Conservation (phyloP, 2,888 invertebrate genomes). For the Apodemia hepburni region DNA sequence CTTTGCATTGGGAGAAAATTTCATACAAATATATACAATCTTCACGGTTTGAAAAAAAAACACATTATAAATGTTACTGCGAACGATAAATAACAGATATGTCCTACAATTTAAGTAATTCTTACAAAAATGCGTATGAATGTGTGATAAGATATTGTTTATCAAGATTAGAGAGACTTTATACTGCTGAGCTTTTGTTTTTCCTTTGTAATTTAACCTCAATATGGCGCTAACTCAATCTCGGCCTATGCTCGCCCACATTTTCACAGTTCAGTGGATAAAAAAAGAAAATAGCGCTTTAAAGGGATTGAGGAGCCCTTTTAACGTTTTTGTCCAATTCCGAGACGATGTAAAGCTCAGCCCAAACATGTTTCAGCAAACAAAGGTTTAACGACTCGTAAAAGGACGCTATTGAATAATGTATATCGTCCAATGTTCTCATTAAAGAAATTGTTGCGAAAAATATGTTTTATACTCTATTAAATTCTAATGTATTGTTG, state of each 20-base stretch:
- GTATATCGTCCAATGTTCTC: slow-evolving; percentile 3
- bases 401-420: slow-evolving; percentile 39
- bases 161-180: neutral
- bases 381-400: slow-evolving; percentile 47
- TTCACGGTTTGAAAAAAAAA: no score
- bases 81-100: no score
- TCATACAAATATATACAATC: no score
- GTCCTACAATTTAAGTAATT: no score
- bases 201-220: slow-evolving; percentile 23
- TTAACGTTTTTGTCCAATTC: slow-evolving; percentile 46
- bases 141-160: neutral
- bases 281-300: slow-evolving; percentile 64
- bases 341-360: slow-evolving; percentile 44
- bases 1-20: no score
- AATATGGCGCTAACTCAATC: slow-evolving; percentile 48
- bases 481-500: neutral
- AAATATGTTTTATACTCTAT: neutral
- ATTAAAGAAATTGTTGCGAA: slow-evolving; percentile 1
- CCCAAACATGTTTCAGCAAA: slow-evolving; percentile 53
- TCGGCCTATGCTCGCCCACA: slow-evolving; percentile 50
- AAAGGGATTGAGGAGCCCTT: slow-evolving; percentile 56
- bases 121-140: no score
- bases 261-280: slow-evolving; percentile 62
- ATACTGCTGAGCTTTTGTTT: neutral
- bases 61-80: no score